Evolutionary conservation across 2,888 invertebrate genomes (phyloP), one percentile per base, ranked within the genome.

Genomic region (Agonopterix heracliana): DNA sequence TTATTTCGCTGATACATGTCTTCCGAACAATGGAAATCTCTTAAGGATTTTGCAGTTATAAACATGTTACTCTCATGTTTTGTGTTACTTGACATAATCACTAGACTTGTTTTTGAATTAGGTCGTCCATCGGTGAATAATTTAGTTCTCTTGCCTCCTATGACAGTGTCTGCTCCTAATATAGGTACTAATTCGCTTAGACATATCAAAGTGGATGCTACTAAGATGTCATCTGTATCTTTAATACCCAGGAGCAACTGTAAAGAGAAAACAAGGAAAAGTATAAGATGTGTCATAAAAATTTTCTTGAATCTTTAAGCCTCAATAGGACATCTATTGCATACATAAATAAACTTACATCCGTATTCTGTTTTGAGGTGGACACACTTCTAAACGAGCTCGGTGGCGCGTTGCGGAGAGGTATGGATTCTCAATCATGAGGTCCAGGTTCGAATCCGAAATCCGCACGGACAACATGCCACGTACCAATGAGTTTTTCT

Each of bases 61-160:
- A 67, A 73, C 9, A 55, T 52, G 47, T 56, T 60, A 41, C 54
- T 56, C 43, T 73, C 70, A 47, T 60, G 52, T 47, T 56, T 42
- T 51, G 59, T 62, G 43, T 55, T 62, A 26, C 45, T 41, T 48
- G 52, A 44, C 40, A 55, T 50, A 35, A 61, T 53, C 14, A 57
- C 42, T 34, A 63, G 41, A 54, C 59, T 74, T 5, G 57, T 47
- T 62, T 78, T 76, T 51, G 81, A 67, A 69, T 93, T 93, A 2
- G 97, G 97, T 61, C 94, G 90, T 7, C 96, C 97, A 73, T 97
- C 96, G 14, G 95, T 93, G 71, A 98, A 98, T 48, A 95, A 85
- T 73, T 93, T 94, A 1, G 91, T 91, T 55, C 97, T 90, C 66
- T 93, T 92, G 0, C 96, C 95, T 2, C 96, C 96, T 43, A 98